A percentile compares a stretch with the other conserved stretches of the same genome.
phyloP scores from a whole-genome alignment of 2,888 invertebrate species.

The Xylota sylvarum region DNA sequence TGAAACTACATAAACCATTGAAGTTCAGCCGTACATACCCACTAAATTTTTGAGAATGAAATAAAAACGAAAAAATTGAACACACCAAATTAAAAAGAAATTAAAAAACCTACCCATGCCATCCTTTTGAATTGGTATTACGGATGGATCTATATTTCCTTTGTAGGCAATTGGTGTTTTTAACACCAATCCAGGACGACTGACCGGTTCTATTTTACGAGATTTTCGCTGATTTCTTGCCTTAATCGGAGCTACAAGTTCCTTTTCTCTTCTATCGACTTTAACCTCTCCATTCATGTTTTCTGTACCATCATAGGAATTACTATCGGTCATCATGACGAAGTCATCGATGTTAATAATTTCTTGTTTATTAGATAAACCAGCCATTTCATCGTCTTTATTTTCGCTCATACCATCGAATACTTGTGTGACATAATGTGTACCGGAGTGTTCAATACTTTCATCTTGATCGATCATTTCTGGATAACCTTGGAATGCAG shows the following conservation, averaged over 20 bases:
- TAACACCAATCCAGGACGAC: constrained; percentile 90
- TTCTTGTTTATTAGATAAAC: constrained; percentile 83
- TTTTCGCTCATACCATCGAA: constrained; percentile 78
- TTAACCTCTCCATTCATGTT: constrained; percentile 81
- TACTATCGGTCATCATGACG: constrained; percentile 84
- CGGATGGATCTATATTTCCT: constrained; percentile 92
- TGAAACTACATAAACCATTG: not conserved
- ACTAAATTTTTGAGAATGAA: not conserved
- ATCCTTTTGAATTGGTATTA: constrained; percentile 94
- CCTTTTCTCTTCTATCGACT: constrained; percentile 56
- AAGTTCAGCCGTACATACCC: not conserved
- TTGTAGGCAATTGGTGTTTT: constrained; percentile 92
- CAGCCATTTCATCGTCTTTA: constrained; percentile 79
- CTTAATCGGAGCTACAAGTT: constrained; percentile 55
- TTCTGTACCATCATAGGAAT: constrained; percentile 84
- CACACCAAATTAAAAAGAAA: constrained; percentile 64
- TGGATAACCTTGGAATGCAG: constrained; percentile 83
- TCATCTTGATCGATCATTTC: constrained; percentile 82
- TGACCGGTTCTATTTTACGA: constrained; percentile 90
- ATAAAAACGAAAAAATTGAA: constrained; percentile 59
- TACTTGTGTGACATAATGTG: constrained; percentile 78
- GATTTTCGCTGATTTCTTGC: constrained; percentile 83
- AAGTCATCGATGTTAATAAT: constrained; percentile 85
- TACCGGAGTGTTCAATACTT: constrained; percentile 69
- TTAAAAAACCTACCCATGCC: constrained; percentile 91